These are phyloP conservation scores for Acronicta leporina DNA, from an alignment of 2,888 invertebrate genomes.

Conservation along the genomic window DNA sequence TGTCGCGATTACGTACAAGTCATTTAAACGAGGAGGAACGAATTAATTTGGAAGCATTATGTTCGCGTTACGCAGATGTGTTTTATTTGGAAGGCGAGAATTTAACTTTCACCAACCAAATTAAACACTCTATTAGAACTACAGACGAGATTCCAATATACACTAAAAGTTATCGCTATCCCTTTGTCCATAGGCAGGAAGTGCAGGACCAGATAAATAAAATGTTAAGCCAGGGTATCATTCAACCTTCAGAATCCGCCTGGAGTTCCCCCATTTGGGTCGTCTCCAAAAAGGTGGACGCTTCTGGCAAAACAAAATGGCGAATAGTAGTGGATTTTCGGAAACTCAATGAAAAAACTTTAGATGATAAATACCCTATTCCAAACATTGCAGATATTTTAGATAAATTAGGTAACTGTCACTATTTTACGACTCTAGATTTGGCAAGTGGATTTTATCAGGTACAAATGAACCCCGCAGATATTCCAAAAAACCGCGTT, in stretches of 20 bases:
- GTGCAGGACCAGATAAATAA: conserved; percentile 27
- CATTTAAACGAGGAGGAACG: too few relatives aligned
- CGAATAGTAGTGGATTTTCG: conserved; percentile 20
- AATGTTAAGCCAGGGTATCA: conserved; percentile 33
- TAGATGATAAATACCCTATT: conserved; percentile 12
- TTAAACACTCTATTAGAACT: conserved; percentile 26
- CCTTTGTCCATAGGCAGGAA: conserved; percentile 28
- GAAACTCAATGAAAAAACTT: conserved; percentile 18
- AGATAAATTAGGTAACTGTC: background rate
- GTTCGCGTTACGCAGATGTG: conserved; percentile 2
- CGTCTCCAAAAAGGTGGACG: conserved; percentile 3
- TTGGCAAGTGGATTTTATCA: conserved; percentile 8
- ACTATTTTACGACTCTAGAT: conserved; percentile 8
- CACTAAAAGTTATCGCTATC: conserved; percentile 32
- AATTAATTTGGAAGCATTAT: background rate
- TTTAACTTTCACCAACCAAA: conserved; percentile 4
- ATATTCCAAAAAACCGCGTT: too few relatives aligned
- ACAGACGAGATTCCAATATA: conserved; percentile 28
- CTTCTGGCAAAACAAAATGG: conserved; percentile 14
- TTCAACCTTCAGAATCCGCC: conserved; percentile 1
- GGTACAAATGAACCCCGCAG: too few relatives aligned
- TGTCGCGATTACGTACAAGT: too few relatives aligned
- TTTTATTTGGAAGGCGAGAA: conserved; percentile 1
- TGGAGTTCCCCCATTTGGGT: conserved; percentile 3
- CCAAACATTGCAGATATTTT: background rate